A percentile compares a stretch with the other conserved stretches of the same genome.
Evolutionary conservation across 23 tunicate species (phyloP).

Genomic region (Halocynthia aurantium): DNA sequence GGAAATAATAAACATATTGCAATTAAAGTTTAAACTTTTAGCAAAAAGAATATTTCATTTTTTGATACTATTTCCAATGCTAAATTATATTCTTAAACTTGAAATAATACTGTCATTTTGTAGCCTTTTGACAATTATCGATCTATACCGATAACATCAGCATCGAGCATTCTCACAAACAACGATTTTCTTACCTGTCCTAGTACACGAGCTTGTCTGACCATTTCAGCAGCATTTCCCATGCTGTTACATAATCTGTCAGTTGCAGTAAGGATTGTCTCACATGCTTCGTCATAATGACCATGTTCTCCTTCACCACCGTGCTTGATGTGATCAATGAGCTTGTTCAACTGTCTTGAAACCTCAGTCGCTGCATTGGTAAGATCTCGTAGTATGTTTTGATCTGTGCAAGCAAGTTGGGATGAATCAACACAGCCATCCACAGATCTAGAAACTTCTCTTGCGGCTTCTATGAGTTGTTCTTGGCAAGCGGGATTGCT

Average conservation of each 20-base stretch:
- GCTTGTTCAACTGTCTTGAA: conserved; percentile 62
- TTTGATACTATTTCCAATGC: background rate
- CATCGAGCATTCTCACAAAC: background rate
- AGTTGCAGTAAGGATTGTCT: conserved; percentile 75
- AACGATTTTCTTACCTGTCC: conserved; percentile 49
- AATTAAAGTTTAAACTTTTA: no score
- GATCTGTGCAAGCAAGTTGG: conserved; percentile 58
- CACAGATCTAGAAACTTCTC: conserved; percentile 83
- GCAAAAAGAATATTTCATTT: background rate
- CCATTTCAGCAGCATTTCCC: conserved; percentile 97
- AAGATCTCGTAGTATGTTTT: conserved; percentile 50
- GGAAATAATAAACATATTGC: background rate
- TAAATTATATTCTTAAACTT: no score
- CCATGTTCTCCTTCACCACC: conserved; percentile 55
- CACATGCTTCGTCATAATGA: conserved; percentile 84
- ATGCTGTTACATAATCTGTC: conserved; percentile 89
- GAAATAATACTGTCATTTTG: no score
- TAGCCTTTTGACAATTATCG: no score
- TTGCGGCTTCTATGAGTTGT: conserved; percentile 92
- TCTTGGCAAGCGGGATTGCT: conserved; percentile 93
- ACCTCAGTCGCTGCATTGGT: conserved; percentile 89
- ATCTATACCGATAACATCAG: no score
- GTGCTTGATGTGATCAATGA: conserved; percentile 90
- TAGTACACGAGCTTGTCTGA: conserved; percentile 74
- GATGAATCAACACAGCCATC: conserved; percentile 83